phyloP scores from a whole-genome alignment of 2,888 invertebrate species.

The Calameuta pallipes region DNA sequence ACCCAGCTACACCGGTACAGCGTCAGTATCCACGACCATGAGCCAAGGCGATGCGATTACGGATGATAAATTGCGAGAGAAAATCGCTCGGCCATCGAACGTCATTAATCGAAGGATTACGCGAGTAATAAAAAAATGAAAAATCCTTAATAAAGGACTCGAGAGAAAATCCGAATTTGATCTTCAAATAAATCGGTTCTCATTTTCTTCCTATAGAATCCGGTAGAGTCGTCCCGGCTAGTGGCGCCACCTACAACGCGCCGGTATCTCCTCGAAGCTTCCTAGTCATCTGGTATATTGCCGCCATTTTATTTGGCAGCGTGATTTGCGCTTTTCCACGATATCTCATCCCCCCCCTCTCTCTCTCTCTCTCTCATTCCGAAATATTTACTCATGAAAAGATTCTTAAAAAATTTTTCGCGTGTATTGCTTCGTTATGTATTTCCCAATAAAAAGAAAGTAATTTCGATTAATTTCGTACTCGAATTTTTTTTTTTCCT shows the following conservation, averaged over 20 bases:
- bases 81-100: neutral
- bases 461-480: neutral
- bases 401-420: neutral
- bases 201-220: neutral
- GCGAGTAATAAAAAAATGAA: neutral
- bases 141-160: neutral
- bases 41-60: neutral
- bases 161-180: neutral
- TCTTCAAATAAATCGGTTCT: neutral
- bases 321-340: slow-evolving; percentile 28
- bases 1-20: neutral
- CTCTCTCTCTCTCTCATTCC: slow-evolving; percentile 6
- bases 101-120: neutral
- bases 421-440: neutral
- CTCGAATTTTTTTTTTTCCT: neutral
- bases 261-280: slow-evolving; percentile 10
- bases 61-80: neutral
- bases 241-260: slow-evolving; percentile 31
- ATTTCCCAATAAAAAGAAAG: neutral
- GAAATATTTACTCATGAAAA: neutral
- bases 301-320: slow-evolving; percentile 48
- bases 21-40: neutral
- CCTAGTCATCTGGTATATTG: slow-evolving; percentile 15
- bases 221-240: slow-evolving; percentile 20
- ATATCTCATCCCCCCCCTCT: neutral